phyloP scores from a whole-genome alignment of 1,140 invertebrate genomes.

The Notospermus geniculatus region DNA sequence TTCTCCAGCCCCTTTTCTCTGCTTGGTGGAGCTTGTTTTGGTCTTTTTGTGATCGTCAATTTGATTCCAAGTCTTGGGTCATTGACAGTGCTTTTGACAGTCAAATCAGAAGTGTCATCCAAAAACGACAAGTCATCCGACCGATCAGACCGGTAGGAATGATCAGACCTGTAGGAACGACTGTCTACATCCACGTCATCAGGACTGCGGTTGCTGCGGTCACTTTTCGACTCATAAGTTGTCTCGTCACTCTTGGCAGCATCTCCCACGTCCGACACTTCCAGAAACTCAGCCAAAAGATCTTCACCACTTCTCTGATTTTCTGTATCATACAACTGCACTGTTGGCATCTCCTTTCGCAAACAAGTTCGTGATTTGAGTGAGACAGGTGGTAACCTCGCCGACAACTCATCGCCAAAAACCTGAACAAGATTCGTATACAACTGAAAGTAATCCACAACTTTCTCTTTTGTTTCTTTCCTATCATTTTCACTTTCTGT shows the following conservation, averaged over 20 bases:
- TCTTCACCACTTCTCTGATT: slow-evolving; percentile 45
- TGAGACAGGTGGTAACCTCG: slow-evolving; percentile 32
- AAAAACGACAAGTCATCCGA: slow-evolving; percentile 19
- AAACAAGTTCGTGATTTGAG: slow-evolving; percentile 27
- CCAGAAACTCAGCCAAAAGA: slow-evolving; percentile 44
- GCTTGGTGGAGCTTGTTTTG: slow-evolving; percentile 21
- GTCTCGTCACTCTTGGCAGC: slow-evolving; percentile 21
- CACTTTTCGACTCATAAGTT: slow-evolving; percentile 28
- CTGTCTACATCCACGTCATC: slow-evolving; percentile 24
- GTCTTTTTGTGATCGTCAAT: slow-evolving; percentile 49
- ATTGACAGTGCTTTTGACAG: slow-evolving; percentile 43
- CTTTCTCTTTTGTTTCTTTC: neutral
- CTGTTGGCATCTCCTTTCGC: slow-evolving; percentile 23
- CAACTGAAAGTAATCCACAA: slow-evolving; percentile 15
- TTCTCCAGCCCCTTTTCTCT: slow-evolving; percentile 20
- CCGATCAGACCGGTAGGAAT: slow-evolving; percentile 27
- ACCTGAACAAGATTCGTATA: slow-evolving; percentile 45
- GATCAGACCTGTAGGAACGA: slow-evolving; percentile 25
- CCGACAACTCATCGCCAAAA: slow-evolving; percentile 49
- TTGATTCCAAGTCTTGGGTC: slow-evolving; percentile 52
- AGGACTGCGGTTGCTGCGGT: slow-evolving; percentile 19
- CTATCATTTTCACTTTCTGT: neutral
- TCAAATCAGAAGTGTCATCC: slow-evolving; percentile 27
- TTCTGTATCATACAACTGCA: slow-evolving; percentile 35
- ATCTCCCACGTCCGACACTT: slow-evolving; percentile 16